These are phyloP conservation scores for Phalangium opilio DNA, from an alignment of 2,888 invertebrate species.

Conservation along the genomic window DNA sequence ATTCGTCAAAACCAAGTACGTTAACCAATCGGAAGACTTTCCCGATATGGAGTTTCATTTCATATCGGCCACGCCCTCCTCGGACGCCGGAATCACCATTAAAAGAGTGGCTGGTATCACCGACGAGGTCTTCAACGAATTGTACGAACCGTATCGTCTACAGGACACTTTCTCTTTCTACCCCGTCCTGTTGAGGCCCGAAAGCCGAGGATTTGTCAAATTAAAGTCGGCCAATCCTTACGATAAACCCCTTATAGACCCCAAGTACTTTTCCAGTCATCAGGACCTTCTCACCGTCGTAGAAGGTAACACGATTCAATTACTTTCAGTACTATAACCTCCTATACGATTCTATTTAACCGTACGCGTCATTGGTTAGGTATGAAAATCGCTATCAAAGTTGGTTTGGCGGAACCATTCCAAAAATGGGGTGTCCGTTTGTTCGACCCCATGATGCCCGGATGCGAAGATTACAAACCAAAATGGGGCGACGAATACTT, in stretches of 20 bases:
- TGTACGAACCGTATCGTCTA: not conserved
- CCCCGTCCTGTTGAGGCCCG: not conserved
- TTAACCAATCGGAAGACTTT: slow-evolving; percentile 61
- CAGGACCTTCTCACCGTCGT: not conserved
- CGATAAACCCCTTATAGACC: not conserved
- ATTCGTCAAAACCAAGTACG: slow-evolving; percentile 74
- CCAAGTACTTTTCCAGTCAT: not conserved
- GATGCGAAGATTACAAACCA: slow-evolving; percentile 8
- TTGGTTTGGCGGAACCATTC: not conserved
- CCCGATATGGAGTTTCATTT: slow-evolving; percentile 83
- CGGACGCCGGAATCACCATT: slow-evolving; percentile 49
- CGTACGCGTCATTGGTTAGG: not conserved
- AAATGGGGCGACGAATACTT: slow-evolving; percentile 55
- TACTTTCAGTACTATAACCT: no score
- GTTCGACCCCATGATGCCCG: not conserved
- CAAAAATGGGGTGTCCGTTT: not conserved
- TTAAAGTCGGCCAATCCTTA: not conserved
- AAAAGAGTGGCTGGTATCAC: not conserved
- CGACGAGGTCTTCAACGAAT: not conserved
- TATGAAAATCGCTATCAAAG: not conserved
- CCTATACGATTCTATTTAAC: no score
- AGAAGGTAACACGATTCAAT: not conserved
- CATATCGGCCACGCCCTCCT: slow-evolving; percentile 60
- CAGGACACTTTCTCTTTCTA: slow-evolving; percentile 1
- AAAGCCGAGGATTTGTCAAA: not conserved